Evolutionary conservation across 2,113 vertebrate genomes (phyloP), one percentile per base, ranked within the genome.

Genomic region (Microtus ochrogaster): DNA sequence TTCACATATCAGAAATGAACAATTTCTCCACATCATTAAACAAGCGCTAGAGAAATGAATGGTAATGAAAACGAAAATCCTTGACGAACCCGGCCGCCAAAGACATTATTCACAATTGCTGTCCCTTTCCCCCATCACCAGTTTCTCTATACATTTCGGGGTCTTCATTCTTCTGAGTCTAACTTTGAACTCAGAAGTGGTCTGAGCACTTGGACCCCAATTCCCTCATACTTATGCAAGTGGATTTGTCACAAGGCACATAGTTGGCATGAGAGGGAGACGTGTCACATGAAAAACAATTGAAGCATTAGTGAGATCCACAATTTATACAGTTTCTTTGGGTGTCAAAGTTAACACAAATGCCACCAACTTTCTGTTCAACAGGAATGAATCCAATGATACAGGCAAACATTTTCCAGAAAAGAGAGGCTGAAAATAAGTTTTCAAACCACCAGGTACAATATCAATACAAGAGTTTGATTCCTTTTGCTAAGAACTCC

Each of bases 401-500:
- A 83, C 74, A 92, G 87, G 8, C 76, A 74, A 91, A 61, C 33
- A 49, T 79, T 78, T 95, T 92, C 73, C 63, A 81, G 44, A 81
- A 94, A 79, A 96, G 44, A 94, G 79, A 63, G 17, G 55, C 2
- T 92, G 58, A 92, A 82, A 79, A 68, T 86, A 79, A 58, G 83
- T 72, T 82, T 55, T 87, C 65, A 90, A 94, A 92, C 78, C 68
- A 79, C 33, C 70, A 84, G 33, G 5, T 49, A 21, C 22, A 78
- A 44, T 81, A 89, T 39, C 28, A 41, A 65, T 72, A 49, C 65
- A 92, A 39, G 30, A 65, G 21, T 52, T 94, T 12, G 0, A 72
- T 89, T 92, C 24, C 63, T 93, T 87, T 94, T 83, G 55, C 78
- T 78, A 8, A 85, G n/a, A 91, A 79, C 41, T 83, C 93, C 65